Evolutionary conservation across 2,113 vertebrate species (phyloP).

Genomic region (Vireo altiloquus): DNA sequence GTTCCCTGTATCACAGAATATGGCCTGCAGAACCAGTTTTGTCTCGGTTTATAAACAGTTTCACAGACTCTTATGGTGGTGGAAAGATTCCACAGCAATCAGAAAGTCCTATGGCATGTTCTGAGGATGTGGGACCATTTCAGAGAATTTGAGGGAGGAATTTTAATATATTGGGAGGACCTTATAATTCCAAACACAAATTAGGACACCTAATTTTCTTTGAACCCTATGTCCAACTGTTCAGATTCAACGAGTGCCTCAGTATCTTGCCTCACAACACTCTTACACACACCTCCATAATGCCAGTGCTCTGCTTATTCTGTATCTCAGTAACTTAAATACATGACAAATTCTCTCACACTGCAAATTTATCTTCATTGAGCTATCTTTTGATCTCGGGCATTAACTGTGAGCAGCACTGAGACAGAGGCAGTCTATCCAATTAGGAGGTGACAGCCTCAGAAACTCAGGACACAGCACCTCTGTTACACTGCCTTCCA

Average conservation of each 20-base stretch:
- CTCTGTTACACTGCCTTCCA: not conserved
- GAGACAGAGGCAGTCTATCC: not conserved
- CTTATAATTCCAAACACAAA: not conserved
- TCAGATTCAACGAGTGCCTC: not conserved
- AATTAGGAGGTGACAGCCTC: conserved; percentile 23
- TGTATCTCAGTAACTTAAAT: not conserved
- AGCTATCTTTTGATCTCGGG: conserved; percentile 30
- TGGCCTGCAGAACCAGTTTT: not conserved
- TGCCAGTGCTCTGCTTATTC: not conserved
- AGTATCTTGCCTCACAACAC: not conserved
- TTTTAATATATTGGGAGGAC: not conserved
- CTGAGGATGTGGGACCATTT: not conserved
- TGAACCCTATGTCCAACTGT: not conserved
- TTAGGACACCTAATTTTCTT: not conserved
- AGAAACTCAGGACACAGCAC: not conserved
- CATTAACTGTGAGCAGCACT: conserved; percentile 1
- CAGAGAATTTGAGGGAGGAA: not conserved
- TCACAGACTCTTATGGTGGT: not conserved
- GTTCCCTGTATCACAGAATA: not conserved
- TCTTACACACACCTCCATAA: not conserved
- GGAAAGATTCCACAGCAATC: not conserved
- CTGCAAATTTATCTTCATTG: conserved; percentile 10
- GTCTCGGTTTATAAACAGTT: not conserved
- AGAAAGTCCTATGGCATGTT: not conserved
- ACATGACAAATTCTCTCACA: not conserved